phyloP scores from a whole-genome alignment of 1,140 invertebrate genomes.

The Drosophila kurseongensis region DNA sequence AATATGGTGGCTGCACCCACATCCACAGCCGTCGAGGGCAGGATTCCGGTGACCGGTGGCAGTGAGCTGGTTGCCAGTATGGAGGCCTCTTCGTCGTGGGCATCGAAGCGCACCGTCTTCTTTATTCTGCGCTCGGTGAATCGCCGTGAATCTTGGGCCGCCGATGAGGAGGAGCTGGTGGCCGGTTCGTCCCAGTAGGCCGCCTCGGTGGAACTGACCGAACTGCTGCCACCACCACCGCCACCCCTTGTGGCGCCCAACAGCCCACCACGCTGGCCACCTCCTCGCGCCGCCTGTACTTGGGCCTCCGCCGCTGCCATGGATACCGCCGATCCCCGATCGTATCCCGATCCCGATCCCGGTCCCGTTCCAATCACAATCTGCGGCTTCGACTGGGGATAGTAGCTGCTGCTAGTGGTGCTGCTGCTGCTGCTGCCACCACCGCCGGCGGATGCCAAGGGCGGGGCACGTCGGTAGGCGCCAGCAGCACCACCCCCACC shows the following conservation, averaged over 20 bases:
- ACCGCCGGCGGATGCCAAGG: slow-evolving; percentile 69
- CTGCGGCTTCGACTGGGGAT: slow-evolving; percentile 69
- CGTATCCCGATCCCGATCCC: slow-evolving; percentile 41
- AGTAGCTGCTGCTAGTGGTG: slow-evolving; percentile 77
- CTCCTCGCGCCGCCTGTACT: slow-evolving; percentile 83
- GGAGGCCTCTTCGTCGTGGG: slow-evolving; percentile 85
- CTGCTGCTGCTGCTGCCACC: slow-evolving; percentile 72
- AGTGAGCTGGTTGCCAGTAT: slow-evolving; percentile 54
- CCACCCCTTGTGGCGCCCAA: slow-evolving; percentile 22
- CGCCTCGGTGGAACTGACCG: slow-evolving; percentile 69
- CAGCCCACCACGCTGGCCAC: slow-evolving; percentile 52
- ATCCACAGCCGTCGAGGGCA: slow-evolving; percentile 78
- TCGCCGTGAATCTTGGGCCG: slow-evolving; percentile 87
- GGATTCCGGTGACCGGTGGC: slow-evolving; percentile 76
- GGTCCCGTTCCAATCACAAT: slow-evolving; percentile 63
- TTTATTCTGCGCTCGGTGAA: slow-evolving; percentile 93
- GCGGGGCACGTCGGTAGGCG: slow-evolving; percentile 71
- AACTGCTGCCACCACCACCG: slow-evolving; percentile 85
- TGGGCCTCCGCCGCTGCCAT: slow-evolving; percentile 33
- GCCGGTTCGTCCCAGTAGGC: slow-evolving; percentile 69
- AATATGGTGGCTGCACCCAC: slow-evolving; percentile 84
- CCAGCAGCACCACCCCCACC: slow-evolving; percentile 47
- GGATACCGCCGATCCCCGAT: slow-evolving; percentile 39
- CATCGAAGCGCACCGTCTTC: slow-evolving; percentile 95
- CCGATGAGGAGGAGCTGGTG: slow-evolving; percentile 62